A percentile compares a stretch with the other conserved stretches of the same genome.
phyloP scores from a whole-genome alignment of 2,113 vertebrate species.

The Pterocles gutturalis region DNA sequence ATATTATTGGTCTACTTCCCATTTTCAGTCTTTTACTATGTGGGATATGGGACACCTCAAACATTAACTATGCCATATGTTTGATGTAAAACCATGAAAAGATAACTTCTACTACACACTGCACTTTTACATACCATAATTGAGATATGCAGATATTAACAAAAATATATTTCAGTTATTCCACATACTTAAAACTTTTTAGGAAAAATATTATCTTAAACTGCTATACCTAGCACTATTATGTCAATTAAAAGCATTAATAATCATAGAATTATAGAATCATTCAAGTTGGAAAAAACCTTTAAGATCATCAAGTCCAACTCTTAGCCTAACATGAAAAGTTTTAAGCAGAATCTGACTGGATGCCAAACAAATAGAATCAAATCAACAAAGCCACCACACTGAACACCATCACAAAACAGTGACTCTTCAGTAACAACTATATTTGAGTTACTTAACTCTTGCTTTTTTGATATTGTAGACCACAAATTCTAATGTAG shows the following conservation, averaged over 20 bases:
- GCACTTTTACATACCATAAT: not conserved
- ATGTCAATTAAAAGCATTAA: not conserved
- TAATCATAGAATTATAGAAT: too few species aligned
- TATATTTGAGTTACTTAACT: not conserved
- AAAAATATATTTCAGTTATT: not conserved
- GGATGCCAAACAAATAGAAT: not conserved
- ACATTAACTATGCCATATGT: not conserved
- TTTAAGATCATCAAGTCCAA: not conserved
- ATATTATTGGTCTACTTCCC: not conserved
- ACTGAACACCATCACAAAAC: not conserved
- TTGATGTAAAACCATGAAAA: not conserved
- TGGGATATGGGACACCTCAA: not conserved
- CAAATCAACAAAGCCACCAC: not conserved
- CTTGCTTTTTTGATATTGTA: not conserved
- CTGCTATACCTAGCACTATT: not conserved
- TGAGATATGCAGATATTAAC: not conserved
- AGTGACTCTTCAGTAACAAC: not conserved
- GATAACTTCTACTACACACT: not conserved
- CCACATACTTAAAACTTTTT: not conserved
- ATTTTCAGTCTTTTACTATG: not conserved
- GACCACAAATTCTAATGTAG: not conserved
- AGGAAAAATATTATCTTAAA: not conserved
- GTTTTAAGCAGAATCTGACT: not conserved
- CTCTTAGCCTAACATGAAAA: not conserved
- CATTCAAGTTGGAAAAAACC: too few species aligned